Base-by-base conservation (phyloP, 2,797 vertebrate species). In the Podarcis siculus region DNA sequence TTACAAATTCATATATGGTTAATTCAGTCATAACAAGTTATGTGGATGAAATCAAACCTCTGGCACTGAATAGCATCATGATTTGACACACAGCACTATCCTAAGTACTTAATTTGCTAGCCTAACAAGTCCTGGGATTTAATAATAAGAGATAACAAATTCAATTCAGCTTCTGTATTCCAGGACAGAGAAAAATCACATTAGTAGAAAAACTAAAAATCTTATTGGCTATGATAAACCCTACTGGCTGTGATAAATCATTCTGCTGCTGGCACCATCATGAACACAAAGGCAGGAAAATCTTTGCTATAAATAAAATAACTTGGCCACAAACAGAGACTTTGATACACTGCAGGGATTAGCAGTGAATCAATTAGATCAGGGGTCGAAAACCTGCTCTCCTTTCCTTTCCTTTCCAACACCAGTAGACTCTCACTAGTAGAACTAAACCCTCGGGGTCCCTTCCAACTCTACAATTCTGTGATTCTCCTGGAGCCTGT, bases 61-160 rank as follows among this genome's bases (percentile, higher is more conserved):
- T 79, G 25, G 19, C 1, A 35, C 13, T 15, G 4, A 23, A 64
- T 19, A 45, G 37, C n/a, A 73, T 13, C 25, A 10, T 61, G 84
- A 83, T 71, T 3, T 21, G 35, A 85, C 3, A 42, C 77, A 64
- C 30, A 64, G 39, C 15, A 27, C 45, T 64, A 72, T 32, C 17
- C 23, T 79, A 84, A 72, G 37, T 45, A 79, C 13, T 79, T 45
- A 64, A 79, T 79, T 85, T 73, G n/a, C 49, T 73, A 85, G 12
- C 21, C 69, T 21, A 35, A 8, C 82, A 88, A 84, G 12, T 69
- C 32, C 25, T 77, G 82, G 30, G 39, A 37, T 87, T 87, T 83
- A 55, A 78, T 4, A 6, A 30, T n/a, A 66, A 85, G 61, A 49
- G 21, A 12, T 32, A 79, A 49, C 39, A 42, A 69, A 25, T 49